Evolutionary conservation across 2,797 vertebrate species (phyloP).

Genomic region (Graptemys geographica): DNA sequence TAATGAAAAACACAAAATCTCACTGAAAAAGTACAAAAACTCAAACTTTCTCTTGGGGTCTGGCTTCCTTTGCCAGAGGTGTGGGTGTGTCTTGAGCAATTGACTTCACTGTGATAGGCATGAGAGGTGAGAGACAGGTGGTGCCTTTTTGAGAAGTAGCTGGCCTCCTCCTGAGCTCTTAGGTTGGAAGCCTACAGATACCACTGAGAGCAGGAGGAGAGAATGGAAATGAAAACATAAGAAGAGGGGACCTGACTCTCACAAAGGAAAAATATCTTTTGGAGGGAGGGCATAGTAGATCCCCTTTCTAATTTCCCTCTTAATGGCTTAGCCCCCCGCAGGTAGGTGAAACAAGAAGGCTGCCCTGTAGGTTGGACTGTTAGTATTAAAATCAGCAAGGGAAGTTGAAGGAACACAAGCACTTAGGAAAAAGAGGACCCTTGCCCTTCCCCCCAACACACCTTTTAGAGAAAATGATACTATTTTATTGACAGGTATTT

Average conservation of each 20-base stretch:
- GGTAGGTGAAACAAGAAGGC: neutral
- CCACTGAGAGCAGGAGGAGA: neutral
- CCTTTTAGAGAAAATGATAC: neutral
- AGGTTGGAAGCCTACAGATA: neutral
- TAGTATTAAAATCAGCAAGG: neutral
- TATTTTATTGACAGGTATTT: neutral
- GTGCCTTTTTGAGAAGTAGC: neutral
- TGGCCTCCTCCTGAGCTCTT: neutral
- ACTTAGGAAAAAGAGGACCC: rapidly evolving
- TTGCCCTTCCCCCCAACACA: neutral
- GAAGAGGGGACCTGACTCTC: neutral
- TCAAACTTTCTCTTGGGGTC: neutral
- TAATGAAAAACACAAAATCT: no score
- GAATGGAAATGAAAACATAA: neutral
- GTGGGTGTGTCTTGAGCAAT: rapidly evolving
- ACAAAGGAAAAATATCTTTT: neutral
- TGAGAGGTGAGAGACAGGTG: neutral
- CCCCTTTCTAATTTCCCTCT: neutral
- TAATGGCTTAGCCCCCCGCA: neutral
- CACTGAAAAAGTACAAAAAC: neutral
- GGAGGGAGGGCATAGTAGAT: neutral
- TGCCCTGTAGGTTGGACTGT: neutral
- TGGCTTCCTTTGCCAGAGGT: neutral
- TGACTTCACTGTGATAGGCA: neutral
- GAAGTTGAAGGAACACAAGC: neutral